A percentile compares a stretch with the other conserved stretches of the same genome.
phyloP scores from a whole-genome alignment of 1,140 invertebrate species.

The Hycleus phaleratus region DNA sequence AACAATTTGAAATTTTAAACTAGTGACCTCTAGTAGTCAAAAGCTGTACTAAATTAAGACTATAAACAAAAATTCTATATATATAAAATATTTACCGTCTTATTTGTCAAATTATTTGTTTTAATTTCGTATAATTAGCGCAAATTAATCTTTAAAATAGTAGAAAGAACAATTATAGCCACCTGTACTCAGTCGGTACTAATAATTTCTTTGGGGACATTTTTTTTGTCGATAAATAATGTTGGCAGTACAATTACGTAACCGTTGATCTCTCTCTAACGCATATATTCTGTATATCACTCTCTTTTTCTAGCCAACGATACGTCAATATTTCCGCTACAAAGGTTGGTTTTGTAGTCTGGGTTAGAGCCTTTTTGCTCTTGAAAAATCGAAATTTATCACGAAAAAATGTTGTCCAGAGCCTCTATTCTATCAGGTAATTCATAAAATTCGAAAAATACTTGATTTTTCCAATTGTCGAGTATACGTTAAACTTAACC shows the following conservation, averaged over 20 bases:
- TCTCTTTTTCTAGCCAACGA: not conserved
- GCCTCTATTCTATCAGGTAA: slow-evolving; percentile 45
- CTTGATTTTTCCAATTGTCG: slow-evolving; percentile 20
- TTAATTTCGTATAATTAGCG: no score
- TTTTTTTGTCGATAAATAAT: not conserved
- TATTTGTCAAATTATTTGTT: no score
- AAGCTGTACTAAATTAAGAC: no score
- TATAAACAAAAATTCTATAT: no score
- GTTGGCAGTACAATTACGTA: slow-evolving; percentile 2
- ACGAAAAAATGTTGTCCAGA: slow-evolving; percentile 43
- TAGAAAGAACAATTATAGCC: no score
- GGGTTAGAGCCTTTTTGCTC: not conserved
- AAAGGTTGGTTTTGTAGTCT: slow-evolving; percentile 3
- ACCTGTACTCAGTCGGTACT: no score
- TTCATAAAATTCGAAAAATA: slow-evolving; percentile 1
- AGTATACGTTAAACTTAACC: slow-evolving; percentile 28
- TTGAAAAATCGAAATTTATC: no score
- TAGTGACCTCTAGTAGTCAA: no score
- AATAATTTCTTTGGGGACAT: no score
- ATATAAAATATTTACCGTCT: no score
- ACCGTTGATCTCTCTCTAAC: not conserved
- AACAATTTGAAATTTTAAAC: no score
- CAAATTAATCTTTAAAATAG: no score
- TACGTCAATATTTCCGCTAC: slow-evolving; percentile 1
- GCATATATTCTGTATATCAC: not conserved